These are phyloP conservation scores for Tanytarsus gracilentus DNA, from an alignment of 2,888 invertebrate genomes.

Conservation along the genomic window DNA sequence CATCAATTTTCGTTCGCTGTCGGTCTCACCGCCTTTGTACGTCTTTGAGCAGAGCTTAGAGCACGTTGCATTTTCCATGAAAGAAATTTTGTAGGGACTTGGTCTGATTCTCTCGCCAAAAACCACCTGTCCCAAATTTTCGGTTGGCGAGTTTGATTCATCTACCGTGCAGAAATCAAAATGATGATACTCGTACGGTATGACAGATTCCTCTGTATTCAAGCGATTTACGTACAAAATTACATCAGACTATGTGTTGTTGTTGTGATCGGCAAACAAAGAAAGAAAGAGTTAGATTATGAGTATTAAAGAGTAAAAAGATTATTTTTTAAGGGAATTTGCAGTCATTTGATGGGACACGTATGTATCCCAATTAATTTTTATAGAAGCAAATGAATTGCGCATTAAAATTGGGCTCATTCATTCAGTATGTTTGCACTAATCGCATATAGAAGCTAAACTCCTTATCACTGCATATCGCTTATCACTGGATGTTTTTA, in stretches of 20 bases:
- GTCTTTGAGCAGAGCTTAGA: conserved; percentile 54
- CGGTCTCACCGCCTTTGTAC: conserved; percentile 58
- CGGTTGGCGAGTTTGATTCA: conserved; percentile 78
- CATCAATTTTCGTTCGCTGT: conserved; percentile 61
- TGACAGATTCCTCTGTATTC: conserved; percentile 95
- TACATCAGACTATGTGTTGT: conserved; percentile 68
- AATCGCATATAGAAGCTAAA: too few species aligned
- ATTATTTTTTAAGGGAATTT: too few species aligned
- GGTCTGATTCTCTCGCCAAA: conserved; percentile 98
- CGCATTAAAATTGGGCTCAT: too few species aligned
- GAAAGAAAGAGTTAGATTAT: background rate
- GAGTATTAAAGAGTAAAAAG: background rate
- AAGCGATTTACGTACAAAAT: conserved; percentile 89
- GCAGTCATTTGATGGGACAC: too few species aligned
- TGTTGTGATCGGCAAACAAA: conserved; percentile 46
- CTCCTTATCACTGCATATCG: too few species aligned
- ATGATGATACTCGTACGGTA: conserved; percentile 96
- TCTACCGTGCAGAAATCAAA: conserved; percentile 86
- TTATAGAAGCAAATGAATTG: too few species aligned
- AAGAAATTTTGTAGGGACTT: conserved; percentile 83
- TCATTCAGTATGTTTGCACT: too few species aligned
- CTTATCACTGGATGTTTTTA: too few species aligned
- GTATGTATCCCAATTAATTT: too few species aligned
- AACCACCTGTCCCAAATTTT: conserved; percentile 97
- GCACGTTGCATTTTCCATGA: conserved; percentile 63